Conservation (phyloP, 2,888 invertebrate genomes). For the Chesias legatella region DNA sequence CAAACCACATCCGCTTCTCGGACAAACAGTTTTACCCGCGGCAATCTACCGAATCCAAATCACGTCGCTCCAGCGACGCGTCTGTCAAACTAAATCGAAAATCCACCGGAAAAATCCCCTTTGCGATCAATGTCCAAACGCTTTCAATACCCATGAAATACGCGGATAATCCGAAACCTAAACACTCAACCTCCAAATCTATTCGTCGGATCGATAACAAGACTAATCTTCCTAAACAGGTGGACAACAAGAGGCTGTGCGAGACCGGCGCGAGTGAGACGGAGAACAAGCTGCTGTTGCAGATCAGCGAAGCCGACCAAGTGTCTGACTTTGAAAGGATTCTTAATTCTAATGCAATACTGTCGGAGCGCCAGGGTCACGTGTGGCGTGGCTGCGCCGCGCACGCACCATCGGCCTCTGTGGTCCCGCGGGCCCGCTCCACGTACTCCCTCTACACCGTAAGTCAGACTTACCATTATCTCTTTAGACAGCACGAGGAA, state of each 20-base stretch:
- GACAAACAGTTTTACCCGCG: slow-evolving; percentile 50
- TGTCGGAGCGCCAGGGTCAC: slow-evolving; percentile 63
- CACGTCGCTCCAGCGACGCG: slow-evolving; percentile 35
- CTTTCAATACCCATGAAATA: slow-evolving; percentile 70
- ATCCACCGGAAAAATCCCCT: slow-evolving; percentile 59
- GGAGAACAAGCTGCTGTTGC: slow-evolving; percentile 74
- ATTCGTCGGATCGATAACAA: slow-evolving; percentile 50
- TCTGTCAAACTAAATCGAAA: slow-evolving; percentile 59
- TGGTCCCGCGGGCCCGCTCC: slow-evolving; percentile 60
- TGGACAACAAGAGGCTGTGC: slow-evolving; percentile 72
- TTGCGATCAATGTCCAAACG: slow-evolving; percentile 61
- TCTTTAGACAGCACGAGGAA: slow-evolving; percentile 71
- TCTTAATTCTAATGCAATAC: slow-evolving; percentile 81
- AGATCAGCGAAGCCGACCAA: slow-evolving; percentile 82
- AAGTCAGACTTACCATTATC: slow-evolving; percentile 67
- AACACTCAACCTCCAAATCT: slow-evolving; percentile 61
- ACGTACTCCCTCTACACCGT: slow-evolving; percentile 68
- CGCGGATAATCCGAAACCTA: slow-evolving; percentile 53
- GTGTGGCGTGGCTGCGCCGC: slow-evolving; percentile 65
- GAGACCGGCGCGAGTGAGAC: slow-evolving; percentile 66
- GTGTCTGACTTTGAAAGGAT: slow-evolving; percentile 82
- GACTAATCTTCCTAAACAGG: slow-evolving; percentile 71
- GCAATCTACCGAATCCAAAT: slow-evolving; percentile 37
- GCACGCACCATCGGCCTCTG: slow-evolving; percentile 54
- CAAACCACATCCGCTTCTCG: slow-evolving; percentile 41